Base-by-base conservation (phyloP, 2,888 invertebrate species). In the Disparrhopalites patrizii region DNA sequence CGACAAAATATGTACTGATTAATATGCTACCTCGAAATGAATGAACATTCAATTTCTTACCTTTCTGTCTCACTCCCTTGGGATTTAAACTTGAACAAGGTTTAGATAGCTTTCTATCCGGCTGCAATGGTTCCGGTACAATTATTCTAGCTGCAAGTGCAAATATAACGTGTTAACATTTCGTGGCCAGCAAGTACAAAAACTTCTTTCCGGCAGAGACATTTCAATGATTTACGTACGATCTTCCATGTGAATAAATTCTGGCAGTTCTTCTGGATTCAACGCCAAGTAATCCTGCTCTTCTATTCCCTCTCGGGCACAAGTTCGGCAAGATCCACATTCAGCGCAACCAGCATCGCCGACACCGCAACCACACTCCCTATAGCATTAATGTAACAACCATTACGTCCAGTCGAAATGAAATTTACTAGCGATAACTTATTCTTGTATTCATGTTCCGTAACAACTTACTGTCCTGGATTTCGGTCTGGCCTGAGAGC, bases 291-390 rank as follows among this genome's bases (percentile, higher is more conserved):
- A 73, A 57, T 75, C 75, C 63, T 71, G 73, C 55, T 75, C 75
- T 43, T 75, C 73, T 23, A 73, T 70, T 30, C 75, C 75, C 66
- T 85, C 86, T 73, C 86, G 83, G 2, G 91, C 94, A 79, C 98
- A 98, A 1, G 88, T 85, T 47, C 92, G 84, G 78, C 98, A 98
- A 36, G 91, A 87, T 2, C 97, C 96, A 79, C 98, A 98, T 70
- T 89, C 87, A 1, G 88, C 86, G 78, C 96, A 97, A 0, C 96
- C 96, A 62, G 93, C 90, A 78, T 96, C 95, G 0, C 96, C 97
- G 78, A 91, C 90, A 2, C 96, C 96, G 81, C 96, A 97, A 0
- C 94, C 93, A 80, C 96, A 97, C 76, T 89, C 88, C 77, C 93
- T 94, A 74, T 36, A 77, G 77, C 30, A 38, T 52, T 15, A 52